These are phyloP conservation scores for Acanthochromis polyacanthus DNA, from an alignment of 2,113 vertebrate genomes.

Conservation along the genomic window DNA sequence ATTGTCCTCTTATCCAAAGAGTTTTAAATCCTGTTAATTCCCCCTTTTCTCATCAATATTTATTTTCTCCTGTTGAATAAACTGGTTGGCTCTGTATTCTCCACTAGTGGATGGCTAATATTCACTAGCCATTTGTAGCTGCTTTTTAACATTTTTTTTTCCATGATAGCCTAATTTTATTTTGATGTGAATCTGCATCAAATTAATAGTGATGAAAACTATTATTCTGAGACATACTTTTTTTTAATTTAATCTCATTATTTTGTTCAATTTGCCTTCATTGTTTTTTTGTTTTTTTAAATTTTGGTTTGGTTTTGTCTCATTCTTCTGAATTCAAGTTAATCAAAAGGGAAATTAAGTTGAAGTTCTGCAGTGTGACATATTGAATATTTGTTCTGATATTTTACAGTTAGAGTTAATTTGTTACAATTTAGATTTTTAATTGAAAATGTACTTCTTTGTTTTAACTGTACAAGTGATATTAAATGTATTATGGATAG, in stretches of 20 bases:
- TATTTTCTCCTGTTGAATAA: slow-evolving; percentile 51
- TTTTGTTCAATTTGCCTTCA: not conserved
- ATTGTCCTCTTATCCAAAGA: slow-evolving; percentile 53
- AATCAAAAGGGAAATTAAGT: not conserved
- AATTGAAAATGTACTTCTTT: not conserved
- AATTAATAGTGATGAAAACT: not conserved
- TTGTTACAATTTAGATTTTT: not conserved
- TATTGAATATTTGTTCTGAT: not conserved
- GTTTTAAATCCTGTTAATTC: slow-evolving; percentile 68
- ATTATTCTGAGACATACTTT: slow-evolving; percentile 4
- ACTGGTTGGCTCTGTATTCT: slow-evolving; percentile 30
- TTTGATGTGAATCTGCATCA: not conserved
- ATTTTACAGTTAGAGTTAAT: not conserved
- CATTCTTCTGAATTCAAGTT: slow-evolving; percentile 11
- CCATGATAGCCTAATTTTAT: slow-evolving; percentile 1
- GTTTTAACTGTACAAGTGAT: not conserved
- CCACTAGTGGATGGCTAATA: slow-evolving; percentile 11
- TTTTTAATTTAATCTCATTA: slow-evolving; percentile 14
- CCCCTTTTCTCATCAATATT: slow-evolving; percentile 67
- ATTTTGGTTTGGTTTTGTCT: too few species aligned
- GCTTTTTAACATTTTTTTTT: slow-evolving; percentile 1
- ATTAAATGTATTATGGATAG: not conserved
- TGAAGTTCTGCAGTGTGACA: not conserved
- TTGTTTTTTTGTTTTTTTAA: too few species aligned
- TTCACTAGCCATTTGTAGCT: too few species aligned